Evolutionary conservation across 2,888 invertebrate species (phyloP).

Genomic region (Physocephala rufipes): DNA sequence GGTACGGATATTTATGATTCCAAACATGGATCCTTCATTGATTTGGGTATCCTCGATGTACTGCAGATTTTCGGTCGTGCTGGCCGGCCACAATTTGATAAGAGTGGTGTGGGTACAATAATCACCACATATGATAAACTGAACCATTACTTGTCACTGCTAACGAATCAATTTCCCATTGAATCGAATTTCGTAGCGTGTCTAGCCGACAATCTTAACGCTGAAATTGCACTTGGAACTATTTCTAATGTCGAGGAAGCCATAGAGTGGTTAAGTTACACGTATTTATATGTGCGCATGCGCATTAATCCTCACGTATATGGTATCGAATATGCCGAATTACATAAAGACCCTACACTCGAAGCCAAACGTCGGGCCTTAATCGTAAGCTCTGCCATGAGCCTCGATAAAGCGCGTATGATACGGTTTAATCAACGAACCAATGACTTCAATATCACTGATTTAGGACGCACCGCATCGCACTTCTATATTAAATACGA

Average conservation of each 20-base stretch:
- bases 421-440: slow-evolving; percentile 87
- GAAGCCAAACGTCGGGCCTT: slow-evolving; percentile 80
- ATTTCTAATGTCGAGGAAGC: slow-evolving; percentile 96
- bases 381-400: slow-evolving; percentile 81
- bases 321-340: slow-evolving; percentile 72
- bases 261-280: slow-evolving; percentile 97
- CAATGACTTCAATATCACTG: slow-evolving; percentile 80
- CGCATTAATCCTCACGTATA: slow-evolving; percentile 86
- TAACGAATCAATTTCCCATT: slow-evolving; percentile 97
- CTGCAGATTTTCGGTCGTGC: slow-evolving; percentile 98
- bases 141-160: slow-evolving; percentile 89
- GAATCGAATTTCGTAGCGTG: slow-evolving; percentile 95
- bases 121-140: slow-evolving; percentile 93
- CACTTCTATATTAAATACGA: slow-evolving; percentile 97
- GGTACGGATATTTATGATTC: slow-evolving; percentile 96
- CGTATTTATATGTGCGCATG: slow-evolving; percentile 95
- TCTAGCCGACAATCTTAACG: slow-evolving; percentile 96
- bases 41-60: slow-evolving; percentile 96
- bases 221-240: slow-evolving; percentile 96
- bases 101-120: slow-evolving; percentile 92
- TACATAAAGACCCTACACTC: slow-evolving; percentile 81
- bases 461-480: slow-evolving; percentile 95
- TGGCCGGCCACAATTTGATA: slow-evolving; percentile 97
- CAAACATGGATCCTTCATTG: slow-evolving; percentile 91
- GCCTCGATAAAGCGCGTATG: slow-evolving; percentile 93